phyloP scores from a whole-genome alignment of 2,113 vertebrate species.

The Pitta sordida region DNA sequence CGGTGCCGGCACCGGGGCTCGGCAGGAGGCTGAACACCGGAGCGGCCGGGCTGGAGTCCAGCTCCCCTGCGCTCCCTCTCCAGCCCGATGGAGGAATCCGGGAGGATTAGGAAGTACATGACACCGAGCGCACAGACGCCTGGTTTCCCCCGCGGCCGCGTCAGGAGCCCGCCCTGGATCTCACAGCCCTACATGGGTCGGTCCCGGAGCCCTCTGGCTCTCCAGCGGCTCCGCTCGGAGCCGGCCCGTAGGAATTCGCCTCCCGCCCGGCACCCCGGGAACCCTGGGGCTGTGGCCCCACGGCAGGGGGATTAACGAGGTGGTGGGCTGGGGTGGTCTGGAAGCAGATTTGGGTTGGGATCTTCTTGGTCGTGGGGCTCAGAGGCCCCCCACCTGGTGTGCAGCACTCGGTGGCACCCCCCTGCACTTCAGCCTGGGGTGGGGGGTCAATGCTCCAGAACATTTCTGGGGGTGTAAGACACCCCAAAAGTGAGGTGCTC shows the following conservation, averaged over 20 bases:
- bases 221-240: neutral
- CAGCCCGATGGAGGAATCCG: constrained; percentile 48
- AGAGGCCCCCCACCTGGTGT: accelerated
- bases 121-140: constrained; percentile 54
- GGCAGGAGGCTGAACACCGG: neutral
- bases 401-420: accelerated
- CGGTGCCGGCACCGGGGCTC: neutral
- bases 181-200: constrained; percentile 67
- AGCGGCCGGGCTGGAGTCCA: neutral
- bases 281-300: neutral
- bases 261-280: neutral
- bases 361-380: neutral
- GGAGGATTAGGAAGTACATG: constrained; percentile 66
- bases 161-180: constrained; percentile 61
- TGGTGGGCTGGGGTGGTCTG: neutral
- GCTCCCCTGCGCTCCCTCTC: constrained; percentile 44
- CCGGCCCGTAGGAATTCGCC: constrained; percentile 23
- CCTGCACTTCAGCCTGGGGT: neutral
- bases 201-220: constrained; percentile 21
- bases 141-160: constrained; percentile 42
- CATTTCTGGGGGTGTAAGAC: neutral
- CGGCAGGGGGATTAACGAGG: neutral
- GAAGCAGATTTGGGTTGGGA: neutral
- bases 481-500: neutral
- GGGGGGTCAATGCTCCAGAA: accelerated